phyloP scores from a whole-genome alignment of 2,888 invertebrate species.

The Stenodera caucasica region DNA sequence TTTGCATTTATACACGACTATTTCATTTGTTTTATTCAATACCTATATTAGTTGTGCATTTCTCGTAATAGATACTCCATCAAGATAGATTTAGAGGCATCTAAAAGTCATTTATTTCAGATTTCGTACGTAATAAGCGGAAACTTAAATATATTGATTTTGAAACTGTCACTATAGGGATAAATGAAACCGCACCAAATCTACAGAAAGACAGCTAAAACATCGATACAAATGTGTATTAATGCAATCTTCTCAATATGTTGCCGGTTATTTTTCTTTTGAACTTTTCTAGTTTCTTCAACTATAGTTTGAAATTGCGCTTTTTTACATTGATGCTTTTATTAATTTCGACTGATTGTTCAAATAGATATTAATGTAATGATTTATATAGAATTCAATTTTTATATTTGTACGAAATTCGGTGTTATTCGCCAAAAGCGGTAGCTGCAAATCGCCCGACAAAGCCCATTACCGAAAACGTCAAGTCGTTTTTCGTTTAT shows the following conservation, averaged over 20 bases:
- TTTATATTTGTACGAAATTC: neutral
- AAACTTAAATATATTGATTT: conserved; percentile 30
- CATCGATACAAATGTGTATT: conserved; percentile 44
- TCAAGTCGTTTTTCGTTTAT: conserved; percentile 1
- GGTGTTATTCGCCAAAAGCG: neutral
- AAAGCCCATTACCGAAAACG: conserved; percentile 1
- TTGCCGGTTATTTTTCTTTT: conserved; percentile 46
- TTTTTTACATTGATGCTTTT: neutral
- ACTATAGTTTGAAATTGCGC: conserved; percentile 11
- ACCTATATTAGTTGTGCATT: neutral
- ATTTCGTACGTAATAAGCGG: conserved; percentile 22
- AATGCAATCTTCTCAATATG: conserved; percentile 46
- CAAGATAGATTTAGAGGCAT: conserved; percentile 14
- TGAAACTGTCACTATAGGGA: conserved; percentile 19
- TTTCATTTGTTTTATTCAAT: conserved; percentile 34
- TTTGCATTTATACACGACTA: conserved; percentile 40
- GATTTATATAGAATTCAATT: conserved; percentile 1
- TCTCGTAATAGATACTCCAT: conserved; percentile 13
- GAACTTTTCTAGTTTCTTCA: conserved; percentile 27
- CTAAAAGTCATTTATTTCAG: conserved; percentile 23
- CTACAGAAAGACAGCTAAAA: conserved; percentile 32
- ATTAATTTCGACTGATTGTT: neutral
- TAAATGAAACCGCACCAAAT: conserved; percentile 26
- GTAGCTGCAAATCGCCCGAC: neutral
- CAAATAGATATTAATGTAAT: too few species aligned